Evolutionary conservation across 1,140 invertebrate species (phyloP), one percentile per base, ranked within the genome.

Genomic region (Drosophila lini): DNA sequence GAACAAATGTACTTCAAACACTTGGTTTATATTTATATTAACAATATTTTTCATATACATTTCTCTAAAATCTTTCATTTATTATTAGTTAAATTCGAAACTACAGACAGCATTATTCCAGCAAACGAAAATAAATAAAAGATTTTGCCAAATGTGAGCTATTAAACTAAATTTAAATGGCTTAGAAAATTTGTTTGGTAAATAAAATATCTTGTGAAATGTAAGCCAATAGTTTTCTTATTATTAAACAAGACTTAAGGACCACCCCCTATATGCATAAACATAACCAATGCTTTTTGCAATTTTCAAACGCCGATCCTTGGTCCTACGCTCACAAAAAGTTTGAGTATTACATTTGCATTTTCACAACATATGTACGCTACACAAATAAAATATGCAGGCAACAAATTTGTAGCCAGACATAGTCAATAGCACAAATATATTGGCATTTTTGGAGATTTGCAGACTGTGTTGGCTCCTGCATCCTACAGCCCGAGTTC

Each of bases 401-500:
- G 74, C 74, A 75, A 63, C 61, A 67, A 76, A 67, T 76, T 76
- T 44, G 73, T 55, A 13, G 47, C 74, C 74, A 75, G 61, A 76
- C 74, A 76, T 32, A 76, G 74, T 67, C 74, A 60, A 76, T 76
- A 67, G 62, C 31, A 44, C 62, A 76, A 76, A 76, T 76, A 67
- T 76, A 76, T 76, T 76, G 74, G 36, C 73, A 76, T 76, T 71
- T 71, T 71, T 71, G 68, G 68, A 38, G 68, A 70, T 71, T 71
- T 70, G 62, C 62, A 36, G 52, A 48, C 52, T 47, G 41, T 69
- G 45, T 16, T 45, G 47, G 34, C 40, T 58, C 44, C 57, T 41
- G 58, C 28, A 41, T 25, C 42, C 28, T 22, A 36, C 15, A 53
- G 5, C 50, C 32, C 16, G 5, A 36, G 50, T 53, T 36, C 13